A percentile compares a stretch with the other conserved stretches of the same genome.
Evolutionary conservation across 2,888 invertebrate genomes (phyloP).

Genomic region (Lepidocyrtoides sp.): DNA sequence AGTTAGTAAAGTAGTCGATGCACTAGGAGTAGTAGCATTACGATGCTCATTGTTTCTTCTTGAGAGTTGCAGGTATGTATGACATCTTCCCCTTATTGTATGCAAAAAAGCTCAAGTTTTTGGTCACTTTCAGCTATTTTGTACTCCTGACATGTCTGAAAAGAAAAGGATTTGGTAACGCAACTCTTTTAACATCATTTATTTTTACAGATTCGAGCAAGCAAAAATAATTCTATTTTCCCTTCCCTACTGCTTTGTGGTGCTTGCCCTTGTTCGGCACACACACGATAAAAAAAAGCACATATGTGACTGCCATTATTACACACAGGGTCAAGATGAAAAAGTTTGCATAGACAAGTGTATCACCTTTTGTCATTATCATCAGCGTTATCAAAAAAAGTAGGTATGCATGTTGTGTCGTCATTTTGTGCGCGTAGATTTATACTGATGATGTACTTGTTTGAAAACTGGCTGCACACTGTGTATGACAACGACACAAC

Average conservation of each 20-base stretch:
- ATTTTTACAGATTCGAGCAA: slow-evolving; percentile 19
- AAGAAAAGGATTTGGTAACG: slow-evolving; percentile 39
- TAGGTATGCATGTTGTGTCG: slow-evolving; percentile 32
- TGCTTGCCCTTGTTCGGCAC: slow-evolving; percentile 41
- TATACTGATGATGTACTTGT: slow-evolving; percentile 46
- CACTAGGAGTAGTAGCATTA: neutral
- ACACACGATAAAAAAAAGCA: neutral
- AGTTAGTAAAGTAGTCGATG: neutral
- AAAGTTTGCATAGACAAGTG: slow-evolving; percentile 47
- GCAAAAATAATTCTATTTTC: slow-evolving; percentile 16
- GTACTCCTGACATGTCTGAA: slow-evolving; percentile 59
- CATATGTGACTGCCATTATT: slow-evolving; percentile 1
- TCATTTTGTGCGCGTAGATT: slow-evolving; percentile 42
- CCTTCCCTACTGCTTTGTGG: slow-evolving; percentile 26
- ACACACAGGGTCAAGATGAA: slow-evolving; percentile 58
- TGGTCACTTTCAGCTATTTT: slow-evolving; percentile 58
- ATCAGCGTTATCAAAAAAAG: slow-evolving; percentile 44
- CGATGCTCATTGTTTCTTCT: neutral
- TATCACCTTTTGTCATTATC: slow-evolving; percentile 52
- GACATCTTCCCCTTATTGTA: slow-evolving; percentile 23
- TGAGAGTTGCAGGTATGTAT: neutral
- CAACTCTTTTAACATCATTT: neutral
- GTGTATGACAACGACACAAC: slow-evolving; percentile 31
- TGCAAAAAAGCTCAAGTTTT: slow-evolving; percentile 54
- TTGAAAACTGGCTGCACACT: slow-evolving; percentile 57